phyloP scores from a whole-genome alignment of 2,888 invertebrate genomes.

The Dione juno region DNA sequence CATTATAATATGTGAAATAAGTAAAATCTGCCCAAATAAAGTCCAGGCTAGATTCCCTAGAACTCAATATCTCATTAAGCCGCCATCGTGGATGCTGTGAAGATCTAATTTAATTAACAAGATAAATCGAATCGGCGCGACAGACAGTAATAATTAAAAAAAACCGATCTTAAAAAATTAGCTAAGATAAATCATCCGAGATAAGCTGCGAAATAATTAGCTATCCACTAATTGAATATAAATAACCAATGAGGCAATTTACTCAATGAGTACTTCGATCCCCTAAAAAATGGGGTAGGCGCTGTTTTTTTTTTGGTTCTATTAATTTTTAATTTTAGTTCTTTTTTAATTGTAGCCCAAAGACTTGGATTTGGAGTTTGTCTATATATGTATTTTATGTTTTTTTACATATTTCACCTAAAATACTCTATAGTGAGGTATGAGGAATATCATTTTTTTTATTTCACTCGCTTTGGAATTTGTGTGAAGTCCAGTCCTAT shows the following conservation, averaged over 20 bases:
- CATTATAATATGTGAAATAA: too few relatives aligned
- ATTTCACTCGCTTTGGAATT: too few relatives aligned
- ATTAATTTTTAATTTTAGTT: slow-evolving; percentile 7
- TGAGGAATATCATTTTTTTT: too few relatives aligned
- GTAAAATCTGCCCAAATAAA: background rate
- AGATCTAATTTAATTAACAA: slow-evolving; percentile 42
- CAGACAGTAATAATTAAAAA: slow-evolving; percentile 47
- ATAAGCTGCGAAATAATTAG: slow-evolving; percentile 80
- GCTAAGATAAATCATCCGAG: slow-evolving; percentile 76
- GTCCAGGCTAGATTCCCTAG: background rate
- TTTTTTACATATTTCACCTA: background rate
- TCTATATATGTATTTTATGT: background rate
- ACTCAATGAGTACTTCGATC: slow-evolving; percentile 57
- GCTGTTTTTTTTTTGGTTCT: background rate
- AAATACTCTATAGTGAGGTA: background rate
- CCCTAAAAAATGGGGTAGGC: slow-evolving; percentile 10
- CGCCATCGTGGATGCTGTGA: background rate
- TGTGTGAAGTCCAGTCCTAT: too few relatives aligned
- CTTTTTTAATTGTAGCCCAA: background rate
- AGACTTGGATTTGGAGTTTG: background rate
- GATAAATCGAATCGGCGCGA: slow-evolving; percentile 46
- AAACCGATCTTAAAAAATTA: slow-evolving; percentile 50
- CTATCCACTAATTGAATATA: slow-evolving; percentile 78
- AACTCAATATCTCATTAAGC: slow-evolving; percentile 8
- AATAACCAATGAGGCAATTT: slow-evolving; percentile 77